phyloP scores from a whole-genome alignment of 2,888 invertebrate species.

The Zhuqinia jingwanae region DNA sequence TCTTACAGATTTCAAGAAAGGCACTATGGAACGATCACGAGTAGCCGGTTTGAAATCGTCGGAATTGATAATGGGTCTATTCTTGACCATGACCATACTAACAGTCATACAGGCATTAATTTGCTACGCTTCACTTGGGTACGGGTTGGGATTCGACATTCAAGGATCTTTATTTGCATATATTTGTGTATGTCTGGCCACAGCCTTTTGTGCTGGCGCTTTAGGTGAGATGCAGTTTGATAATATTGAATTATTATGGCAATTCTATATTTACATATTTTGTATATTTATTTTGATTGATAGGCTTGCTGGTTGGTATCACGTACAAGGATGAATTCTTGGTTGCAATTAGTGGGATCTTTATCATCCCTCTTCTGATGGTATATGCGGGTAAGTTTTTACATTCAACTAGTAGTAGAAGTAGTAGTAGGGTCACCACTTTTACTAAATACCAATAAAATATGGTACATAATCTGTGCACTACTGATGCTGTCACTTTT shows the following conservation, averaged over 20 bases:
- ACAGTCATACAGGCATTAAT: slow-evolving; percentile 31
- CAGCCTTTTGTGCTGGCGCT: slow-evolving; percentile 29
- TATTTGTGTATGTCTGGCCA: slow-evolving; percentile 5
- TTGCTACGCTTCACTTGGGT: slow-evolving; percentile 35
- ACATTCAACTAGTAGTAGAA: too few relatives aligned
- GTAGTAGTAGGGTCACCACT: too few relatives aligned
- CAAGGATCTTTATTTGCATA: slow-evolving; percentile 14
- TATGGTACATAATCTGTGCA: too few relatives aligned
- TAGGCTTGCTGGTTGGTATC: slow-evolving; percentile 37
- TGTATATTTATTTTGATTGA: neutral
- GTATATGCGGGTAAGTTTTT: slow-evolving; percentile 38
- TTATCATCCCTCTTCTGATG: slow-evolving; percentile 26
- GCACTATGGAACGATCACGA: slow-evolving; percentile 35
- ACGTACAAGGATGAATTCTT: slow-evolving; percentile 16
- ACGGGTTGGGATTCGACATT: slow-evolving; percentile 11
- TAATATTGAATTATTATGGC: neutral
- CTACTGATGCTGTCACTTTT: neutral
- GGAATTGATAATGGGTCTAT: slow-evolving; percentile 23
- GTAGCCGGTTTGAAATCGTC: slow-evolving; percentile 48
- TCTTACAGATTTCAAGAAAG: slow-evolving; percentile 29
- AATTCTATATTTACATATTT: neutral
- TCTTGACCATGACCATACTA: neutral
- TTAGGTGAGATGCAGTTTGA: slow-evolving; percentile 36
- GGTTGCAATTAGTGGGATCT: slow-evolving; percentile 23
- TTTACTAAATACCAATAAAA: too few relatives aligned